Percentiles rank a stretch among this genome's conserved stretches.
These are phyloP conservation scores for Ditula angustiorana DNA, from an alignment of 2,888 invertebrate genomes.

Conservation along the genomic window DNA sequence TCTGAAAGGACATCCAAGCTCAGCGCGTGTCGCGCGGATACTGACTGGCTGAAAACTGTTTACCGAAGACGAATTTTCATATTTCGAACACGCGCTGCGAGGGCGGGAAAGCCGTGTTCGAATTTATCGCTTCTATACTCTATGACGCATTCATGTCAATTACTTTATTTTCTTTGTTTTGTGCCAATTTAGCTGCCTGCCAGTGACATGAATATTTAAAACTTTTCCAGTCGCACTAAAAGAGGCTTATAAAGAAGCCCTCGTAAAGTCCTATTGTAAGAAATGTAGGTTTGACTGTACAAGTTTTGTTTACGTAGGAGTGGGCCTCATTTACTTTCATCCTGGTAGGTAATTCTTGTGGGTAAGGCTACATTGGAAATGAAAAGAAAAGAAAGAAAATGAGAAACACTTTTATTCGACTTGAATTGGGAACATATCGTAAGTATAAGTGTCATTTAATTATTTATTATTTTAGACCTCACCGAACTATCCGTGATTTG, in stretches of 20 bases:
- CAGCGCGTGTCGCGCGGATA: conserved; percentile 66
- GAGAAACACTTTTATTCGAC: no score
- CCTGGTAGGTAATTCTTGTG: no score
- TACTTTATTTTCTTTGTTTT: conserved; percentile 29
- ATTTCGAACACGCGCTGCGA: conserved; percentile 58
- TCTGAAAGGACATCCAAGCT: conserved; percentile 48
- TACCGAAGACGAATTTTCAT: conserved; percentile 60
- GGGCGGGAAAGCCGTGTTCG: conserved; percentile 65
- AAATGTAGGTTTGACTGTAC: not conserved
- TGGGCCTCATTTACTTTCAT: conserved; percentile 3
- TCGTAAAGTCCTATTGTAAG: not conserved
- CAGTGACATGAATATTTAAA: conserved; percentile 22
- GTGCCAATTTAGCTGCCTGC: conserved; percentile 8
- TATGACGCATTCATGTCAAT: conserved; percentile 47
- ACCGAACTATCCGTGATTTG: no score
- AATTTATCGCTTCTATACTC: conserved; percentile 56
- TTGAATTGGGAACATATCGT: no score
- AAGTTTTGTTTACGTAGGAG: conserved; percentile 1
- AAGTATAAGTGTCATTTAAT: no score
- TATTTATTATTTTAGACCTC: no score
- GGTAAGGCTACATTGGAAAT: no score
- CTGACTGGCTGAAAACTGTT: conserved; percentile 63
- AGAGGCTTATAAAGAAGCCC: conserved; percentile 1
- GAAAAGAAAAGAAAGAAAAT: no score
- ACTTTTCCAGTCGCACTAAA: conserved; percentile 4